These are phyloP conservation scores for Chorisops tibialis DNA, from an alignment of 2,888 invertebrate species.

Conservation along the genomic window DNA sequence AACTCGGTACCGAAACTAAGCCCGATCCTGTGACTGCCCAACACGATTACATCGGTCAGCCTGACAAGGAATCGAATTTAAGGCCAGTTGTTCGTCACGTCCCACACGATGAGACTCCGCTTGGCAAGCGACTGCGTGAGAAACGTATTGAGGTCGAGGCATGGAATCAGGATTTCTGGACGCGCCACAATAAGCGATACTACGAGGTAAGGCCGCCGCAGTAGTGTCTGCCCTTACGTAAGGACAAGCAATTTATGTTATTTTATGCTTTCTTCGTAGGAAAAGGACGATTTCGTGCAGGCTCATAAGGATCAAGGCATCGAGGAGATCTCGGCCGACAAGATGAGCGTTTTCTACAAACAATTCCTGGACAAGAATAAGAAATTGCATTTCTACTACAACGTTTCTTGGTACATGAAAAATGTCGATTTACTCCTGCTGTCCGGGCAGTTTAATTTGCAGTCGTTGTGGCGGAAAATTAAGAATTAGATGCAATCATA, in stretches of 20 bases:
- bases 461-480: conserved; percentile 32
- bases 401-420: conserved; percentile 78
- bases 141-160: conserved; percentile 66
- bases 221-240: background rate
- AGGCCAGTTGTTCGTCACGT: conserved; percentile 67
- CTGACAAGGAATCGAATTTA: conserved; percentile 76
- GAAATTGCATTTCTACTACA: conserved; percentile 71
- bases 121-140: conserved; percentile 64
- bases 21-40: conserved; percentile 43
- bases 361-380: conserved; percentile 79
- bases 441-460: conserved; percentile 60
- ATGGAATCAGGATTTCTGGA: conserved; percentile 87
- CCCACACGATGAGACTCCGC: conserved; percentile 61
- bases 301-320: conserved; percentile 52
- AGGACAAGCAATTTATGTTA: background rate
- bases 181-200: conserved; percentile 73
- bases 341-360: conserved; percentile 87
- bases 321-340: conserved; percentile 67
- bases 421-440: conserved; percentile 66
- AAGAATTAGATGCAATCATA: background rate
- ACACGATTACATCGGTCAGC: conserved; percentile 57
- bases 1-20: conserved; percentile 38
- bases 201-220: conserved; percentile 55
- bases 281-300: conserved; percentile 59
- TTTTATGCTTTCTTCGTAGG: conserved; percentile 49